Evolutionary conservation across 2,888 invertebrate genomes (phyloP), one percentile per base, ranked within the genome.

Genomic region (Magallana nippona): DNA sequence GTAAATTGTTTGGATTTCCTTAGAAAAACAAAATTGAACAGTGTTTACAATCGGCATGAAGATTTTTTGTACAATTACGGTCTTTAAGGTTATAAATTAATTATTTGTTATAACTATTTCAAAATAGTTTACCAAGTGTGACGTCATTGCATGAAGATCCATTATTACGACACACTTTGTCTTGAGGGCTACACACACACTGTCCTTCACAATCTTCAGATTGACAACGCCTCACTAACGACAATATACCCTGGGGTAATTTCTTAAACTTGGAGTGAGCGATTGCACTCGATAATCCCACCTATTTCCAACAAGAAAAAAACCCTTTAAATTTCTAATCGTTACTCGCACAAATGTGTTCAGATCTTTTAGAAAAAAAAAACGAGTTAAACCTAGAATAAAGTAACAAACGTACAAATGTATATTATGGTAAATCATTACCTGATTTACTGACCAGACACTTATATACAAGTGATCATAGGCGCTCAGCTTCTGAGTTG

Each of bases 121-220:
- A 3, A n/a, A 27, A 10, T 2, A 10, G 10, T 27, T 71, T 71
- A 82, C 82, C 60, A 22, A 3, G 56, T n/a, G 82, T 55, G 17
- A 71, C 22, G 19, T 82, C 82, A 63, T 44, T 82, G 19, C 82
- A 82, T n/a, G 56, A 19, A 27, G 82, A 55, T 2, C 71, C 82
- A 55, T 55, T 63, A 32, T 79, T 19, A 44, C 56, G 81, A 63
- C 88, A 88, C 3, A 85, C 63, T 56, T 85, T 62, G 60, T 87
- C 89, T 79, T 88, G 88, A 19, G 89, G 89, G 78, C 87, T 85
- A 83, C 89, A 89, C 5, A 88, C 87, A 84, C 89, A 89, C 57
- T 89, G 89, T 15, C 89, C 89, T 15, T 83, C 78, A 85, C 89
- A 89, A 0, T 87, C 83, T 13, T 83, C 77, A 27, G 85, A 85